These are phyloP conservation scores for Rissa tridactyla DNA, from an alignment of 2,113 vertebrate genomes.

Conservation along the genomic window DNA sequence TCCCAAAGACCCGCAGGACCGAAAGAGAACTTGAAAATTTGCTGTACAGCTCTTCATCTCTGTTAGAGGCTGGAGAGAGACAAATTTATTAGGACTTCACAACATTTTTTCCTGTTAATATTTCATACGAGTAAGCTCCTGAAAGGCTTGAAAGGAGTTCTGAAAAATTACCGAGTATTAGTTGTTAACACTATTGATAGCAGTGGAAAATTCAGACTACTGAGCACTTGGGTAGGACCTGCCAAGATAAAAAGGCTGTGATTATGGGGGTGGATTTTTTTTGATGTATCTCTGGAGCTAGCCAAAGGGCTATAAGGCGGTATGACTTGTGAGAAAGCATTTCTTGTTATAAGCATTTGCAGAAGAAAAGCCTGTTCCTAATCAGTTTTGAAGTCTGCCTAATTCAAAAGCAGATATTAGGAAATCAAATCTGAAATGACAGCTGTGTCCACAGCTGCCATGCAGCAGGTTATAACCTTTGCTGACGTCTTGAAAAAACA, in stretches of 20 bases:
- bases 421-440: not conserved
- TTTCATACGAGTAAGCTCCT: constrained; percentile 1
- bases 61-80: not conserved
- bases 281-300: not conserved
- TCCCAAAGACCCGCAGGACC: fast-evolving
- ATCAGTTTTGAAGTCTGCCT: constrained; percentile 16
- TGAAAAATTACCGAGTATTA: not conserved
- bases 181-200: not conserved
- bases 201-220: not conserved
- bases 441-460: not conserved
- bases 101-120: constrained; percentile 10
- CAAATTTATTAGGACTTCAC: constrained; percentile 16
- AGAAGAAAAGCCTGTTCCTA: not conserved
- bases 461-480: not conserved
- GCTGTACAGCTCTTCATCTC: not conserved
- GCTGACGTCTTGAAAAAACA: not conserved
- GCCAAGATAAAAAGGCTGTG: not conserved
- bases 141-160: constrained; percentile 20
- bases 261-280: not conserved
- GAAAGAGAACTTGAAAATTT: not conserved
- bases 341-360: not conserved
- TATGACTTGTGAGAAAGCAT: not conserved
- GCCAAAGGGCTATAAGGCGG: not conserved
- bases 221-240: not conserved
- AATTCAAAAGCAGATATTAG: not conserved